A percentile compares a stretch with the other conserved stretches of the same genome.
Evolutionary conservation across 2,888 invertebrate species (phyloP).

Genomic region (Terebella lapidaria): DNA sequence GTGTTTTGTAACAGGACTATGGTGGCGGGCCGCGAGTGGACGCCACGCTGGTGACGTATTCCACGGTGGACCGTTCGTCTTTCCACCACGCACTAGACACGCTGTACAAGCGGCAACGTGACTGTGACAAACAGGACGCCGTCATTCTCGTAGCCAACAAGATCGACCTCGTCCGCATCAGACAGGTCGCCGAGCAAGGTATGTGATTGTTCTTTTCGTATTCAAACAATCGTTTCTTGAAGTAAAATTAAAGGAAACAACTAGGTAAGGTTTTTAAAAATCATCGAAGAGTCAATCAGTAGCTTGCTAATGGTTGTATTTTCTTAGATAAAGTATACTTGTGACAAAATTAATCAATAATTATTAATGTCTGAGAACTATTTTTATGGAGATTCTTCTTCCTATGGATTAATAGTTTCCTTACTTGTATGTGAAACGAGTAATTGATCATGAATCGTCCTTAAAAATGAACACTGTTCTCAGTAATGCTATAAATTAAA

Average conservation of each 20-base stretch:
- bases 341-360: too few species aligned
- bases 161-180: conserved; percentile 80
- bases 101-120: conserved; percentile 77
- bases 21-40: conserved; percentile 55
- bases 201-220: conserved; percentile 37
- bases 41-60: conserved; percentile 86
- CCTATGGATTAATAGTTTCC: too few species aligned
- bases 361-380: too few species aligned
- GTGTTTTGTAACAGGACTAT: conserved; percentile 1
- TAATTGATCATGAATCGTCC: too few species aligned
- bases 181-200: conserved; percentile 80
- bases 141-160: conserved; percentile 93
- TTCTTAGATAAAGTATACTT: too few species aligned
- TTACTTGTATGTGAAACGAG: too few species aligned
- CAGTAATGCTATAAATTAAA: too few species aligned
- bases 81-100: conserved; percentile 80
- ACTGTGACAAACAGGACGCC: conserved; percentile 74
- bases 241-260: too few species aligned
- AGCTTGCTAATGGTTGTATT: background rate
- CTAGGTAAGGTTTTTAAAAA: background rate
- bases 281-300: background rate
- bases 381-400: too few species aligned
- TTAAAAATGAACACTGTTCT: too few species aligned
- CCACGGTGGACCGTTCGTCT: conserved; percentile 77
- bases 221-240: too few species aligned